These are phyloP conservation scores for Isaurus tuberculatus DNA, from an alignment of 92 coral and sea anemone genomes.

Conservation along the genomic window DNA sequence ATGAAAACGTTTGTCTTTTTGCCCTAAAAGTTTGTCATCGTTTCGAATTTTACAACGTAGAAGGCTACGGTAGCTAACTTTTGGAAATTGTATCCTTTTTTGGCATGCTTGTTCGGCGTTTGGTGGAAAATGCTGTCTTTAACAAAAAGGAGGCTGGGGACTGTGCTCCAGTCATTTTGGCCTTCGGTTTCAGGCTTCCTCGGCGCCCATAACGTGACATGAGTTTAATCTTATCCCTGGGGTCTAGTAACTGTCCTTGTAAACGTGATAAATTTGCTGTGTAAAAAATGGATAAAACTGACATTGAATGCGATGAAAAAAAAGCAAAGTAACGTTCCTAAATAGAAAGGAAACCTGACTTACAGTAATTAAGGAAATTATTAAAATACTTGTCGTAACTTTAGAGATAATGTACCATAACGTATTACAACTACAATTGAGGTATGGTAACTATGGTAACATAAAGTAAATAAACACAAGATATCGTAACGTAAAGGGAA, in stretches of 20 bases:
- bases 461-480: too few species aligned
- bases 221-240: constrained; percentile 64
- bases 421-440: too few species aligned
- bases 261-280: constrained; percentile 76
- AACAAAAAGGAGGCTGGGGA: constrained; percentile 19
- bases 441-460: too few species aligned
- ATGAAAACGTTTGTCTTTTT: too few species aligned
- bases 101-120: constrained; percentile 25
- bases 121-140: background rate
- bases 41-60: too few species aligned
- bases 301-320: background rate
- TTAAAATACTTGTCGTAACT: too few species aligned
- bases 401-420: too few species aligned
- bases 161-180: constrained; percentile 35
- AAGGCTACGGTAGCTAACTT: too few species aligned
- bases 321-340: background rate
- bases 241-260: constrained; percentile 72
- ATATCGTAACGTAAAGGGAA: too few species aligned
- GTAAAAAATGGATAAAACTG: background rate
- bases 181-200: constrained; percentile 67
- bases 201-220: constrained; percentile 63
- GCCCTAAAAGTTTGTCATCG: too few species aligned
- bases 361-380: too few species aligned
- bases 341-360: background rate
- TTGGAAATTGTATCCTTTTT: too few species aligned